Evolutionary conservation across 64 coral and sea anemone genomes (phyloP), one percentile per base, ranked within the genome.

Genomic region (Pachyseris speciosa): DNA sequence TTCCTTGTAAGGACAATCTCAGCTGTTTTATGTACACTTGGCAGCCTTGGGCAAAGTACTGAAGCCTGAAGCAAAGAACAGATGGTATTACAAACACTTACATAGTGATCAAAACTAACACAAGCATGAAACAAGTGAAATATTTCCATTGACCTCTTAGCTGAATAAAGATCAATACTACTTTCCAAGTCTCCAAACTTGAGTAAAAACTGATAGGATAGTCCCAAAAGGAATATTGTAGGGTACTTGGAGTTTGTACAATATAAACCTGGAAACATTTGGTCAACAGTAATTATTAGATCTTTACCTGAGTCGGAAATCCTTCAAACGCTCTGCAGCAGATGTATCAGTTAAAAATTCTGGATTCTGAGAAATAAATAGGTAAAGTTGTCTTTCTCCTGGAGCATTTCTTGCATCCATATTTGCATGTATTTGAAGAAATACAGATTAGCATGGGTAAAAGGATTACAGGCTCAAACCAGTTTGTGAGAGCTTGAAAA

Each of bases 11-110:
- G 0, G 97, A 90, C 49, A 99, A 53, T 74, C 87, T 67, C 15
- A 99, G 40, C n/a, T 99, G 97, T 60, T 99, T 99, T 75, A 99
- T 99, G 24, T 99, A 99, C 72, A 99, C 88, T 42, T 99, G 97
- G 86, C 97, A 99, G 13, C 97, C 93, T 81, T 99, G 97, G 24
- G 93, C 97, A 95, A 99, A 95, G 81, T 90, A 99, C 85, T 99
- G 97, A 75, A 99, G 77, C 47, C 97, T 99, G 71, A 17, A 83
- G 65, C 48, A 61, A 55, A 33, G 48, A 8, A 92, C 5, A 63
- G 20, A 85, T 9, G 13, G 12, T 33, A 17, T 6, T 55, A 37
- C 55, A 22, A n/a, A n/a, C n/a, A n/a, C n/a, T n/a, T n/a, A n/a
- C n/a, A n/a, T n/a, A n/a, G n/a, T n/a, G n/a, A n/a, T n/a, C n/a